Percentiles rank a stretch among this genome's conserved stretches.
Evolutionary conservation across 2,113 vertebrate species (phyloP).

Genomic region (Psittacula cyanocephala): DNA sequence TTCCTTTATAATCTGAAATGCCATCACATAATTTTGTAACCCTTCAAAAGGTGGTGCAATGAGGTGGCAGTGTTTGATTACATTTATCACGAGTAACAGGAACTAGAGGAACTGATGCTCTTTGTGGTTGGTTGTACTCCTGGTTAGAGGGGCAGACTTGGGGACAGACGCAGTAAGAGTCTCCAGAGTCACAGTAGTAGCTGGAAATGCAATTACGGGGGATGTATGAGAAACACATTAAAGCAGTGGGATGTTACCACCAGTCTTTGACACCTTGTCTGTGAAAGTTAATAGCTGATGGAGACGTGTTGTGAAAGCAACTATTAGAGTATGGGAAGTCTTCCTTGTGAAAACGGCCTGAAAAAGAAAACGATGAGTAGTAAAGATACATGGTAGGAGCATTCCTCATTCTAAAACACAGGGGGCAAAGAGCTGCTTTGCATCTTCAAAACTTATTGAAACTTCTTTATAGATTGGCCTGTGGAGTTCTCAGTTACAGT

Average conservation of each 20-base stretch:
- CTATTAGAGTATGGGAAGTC: background rate
- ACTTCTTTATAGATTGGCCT: background rate
- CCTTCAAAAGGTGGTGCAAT: background rate
- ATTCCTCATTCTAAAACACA: background rate
- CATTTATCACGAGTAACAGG: background rate
- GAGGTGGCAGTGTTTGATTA: background rate
- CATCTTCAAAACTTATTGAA: background rate
- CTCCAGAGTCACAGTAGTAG: background rate
- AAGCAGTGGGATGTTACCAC: background rate
- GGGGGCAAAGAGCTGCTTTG: background rate
- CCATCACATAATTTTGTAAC: slow-evolving; percentile 11
- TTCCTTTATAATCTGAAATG: slow-evolving; percentile 39
- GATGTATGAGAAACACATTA: background rate
- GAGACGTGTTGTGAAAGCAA: background rate
- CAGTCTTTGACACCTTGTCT: background rate
- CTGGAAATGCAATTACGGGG: background rate
- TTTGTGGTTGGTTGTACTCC: background rate
- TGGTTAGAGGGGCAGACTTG: background rate
- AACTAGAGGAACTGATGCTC: background rate
- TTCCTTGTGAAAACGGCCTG: background rate
- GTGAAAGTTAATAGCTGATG: background rate
- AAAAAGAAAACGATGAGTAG: background rate
- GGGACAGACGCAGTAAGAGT: background rate
- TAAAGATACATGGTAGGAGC: background rate
- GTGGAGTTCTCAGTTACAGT: background rate